Conservation (phyloP, 2,888 invertebrate genomes). For the Harpalus rufipes region DNA sequence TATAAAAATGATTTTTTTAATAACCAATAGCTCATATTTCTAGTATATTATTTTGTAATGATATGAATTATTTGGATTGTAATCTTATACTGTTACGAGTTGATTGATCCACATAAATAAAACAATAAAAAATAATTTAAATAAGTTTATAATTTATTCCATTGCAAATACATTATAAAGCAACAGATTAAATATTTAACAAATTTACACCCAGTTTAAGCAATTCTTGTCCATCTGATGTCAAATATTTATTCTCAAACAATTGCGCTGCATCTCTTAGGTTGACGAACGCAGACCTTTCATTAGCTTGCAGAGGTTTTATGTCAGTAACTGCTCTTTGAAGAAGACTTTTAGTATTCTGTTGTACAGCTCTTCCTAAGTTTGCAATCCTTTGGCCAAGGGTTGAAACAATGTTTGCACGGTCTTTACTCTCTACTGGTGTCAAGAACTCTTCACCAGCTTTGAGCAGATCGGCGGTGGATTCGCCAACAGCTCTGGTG, state of each 20-base stretch:
- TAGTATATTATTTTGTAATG: no score
- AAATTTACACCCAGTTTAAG: background rate
- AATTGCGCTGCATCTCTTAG: background rate
- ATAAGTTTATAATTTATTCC: slow-evolving; percentile 15
- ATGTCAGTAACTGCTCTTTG: background rate
- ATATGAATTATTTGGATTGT: no score
- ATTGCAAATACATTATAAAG: slow-evolving; percentile 9
- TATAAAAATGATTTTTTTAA: no score
- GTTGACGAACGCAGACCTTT: background rate
- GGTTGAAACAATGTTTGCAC: background rate
- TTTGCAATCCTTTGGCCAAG: background rate
- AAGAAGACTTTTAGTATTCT: background rate
- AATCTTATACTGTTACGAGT: no score
- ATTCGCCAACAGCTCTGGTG: background rate
- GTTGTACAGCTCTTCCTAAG: background rate
- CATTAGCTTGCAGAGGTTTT: background rate
- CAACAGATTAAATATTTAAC: background rate
- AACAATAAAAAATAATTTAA: no score
- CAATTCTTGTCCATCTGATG: slow-evolving; percentile 58
- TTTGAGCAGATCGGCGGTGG: background rate
- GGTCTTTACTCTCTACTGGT: background rate
- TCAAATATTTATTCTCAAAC: slow-evolving; percentile 46
- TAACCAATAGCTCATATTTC: no score
- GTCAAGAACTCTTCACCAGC: background rate
- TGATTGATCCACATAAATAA: no score